Conservation (phyloP, 2,888 invertebrate species). For the Gymnocheta viridis region DNA sequence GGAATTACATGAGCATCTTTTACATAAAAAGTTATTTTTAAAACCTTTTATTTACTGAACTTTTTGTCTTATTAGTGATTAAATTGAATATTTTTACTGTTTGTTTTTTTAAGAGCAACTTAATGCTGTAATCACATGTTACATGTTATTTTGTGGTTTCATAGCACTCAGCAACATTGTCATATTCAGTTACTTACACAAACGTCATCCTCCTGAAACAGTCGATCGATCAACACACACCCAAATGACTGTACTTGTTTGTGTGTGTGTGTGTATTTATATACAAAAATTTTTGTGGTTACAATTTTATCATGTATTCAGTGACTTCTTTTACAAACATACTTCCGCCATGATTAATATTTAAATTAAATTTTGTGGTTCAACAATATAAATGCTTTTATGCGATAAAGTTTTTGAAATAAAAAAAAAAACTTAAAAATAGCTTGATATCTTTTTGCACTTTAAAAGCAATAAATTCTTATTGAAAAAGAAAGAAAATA, state of each 20-base stretch:
- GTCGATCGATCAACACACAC: constrained; percentile 8
- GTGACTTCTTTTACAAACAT: not conserved
- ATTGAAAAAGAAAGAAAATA: not conserved
- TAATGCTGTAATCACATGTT: constrained; percentile 38
- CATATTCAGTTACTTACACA: constrained; percentile 14
- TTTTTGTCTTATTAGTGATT: not conserved
- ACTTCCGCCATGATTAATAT: constrained; percentile 61
- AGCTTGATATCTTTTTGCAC: not conserved
- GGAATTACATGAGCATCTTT: not conserved
- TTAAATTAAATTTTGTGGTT: constrained; percentile 72
- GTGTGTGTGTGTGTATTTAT: not conserved
- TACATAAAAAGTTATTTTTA: not conserved
- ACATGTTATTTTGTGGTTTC: constrained; percentile 58
- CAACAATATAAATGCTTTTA: not conserved
- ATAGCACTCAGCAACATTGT: constrained; percentile 14
- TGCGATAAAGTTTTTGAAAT: constrained; percentile 16
- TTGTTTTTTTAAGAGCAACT: not conserved
- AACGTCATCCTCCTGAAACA: not conserved
- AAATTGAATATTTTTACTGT: not conserved
- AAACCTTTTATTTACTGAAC: not conserved
- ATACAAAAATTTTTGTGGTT: constrained; percentile 50
- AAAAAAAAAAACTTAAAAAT: constrained; percentile 1
- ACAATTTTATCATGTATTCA: constrained; percentile 17
- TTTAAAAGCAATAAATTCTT: not conserved
- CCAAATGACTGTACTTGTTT: not conserved